Percentiles rank a stretch among this genome's conserved stretches.
phyloP scores from a whole-genome alignment of 2,113 vertebrate genomes.

The Eublepharis macularius region DNA sequence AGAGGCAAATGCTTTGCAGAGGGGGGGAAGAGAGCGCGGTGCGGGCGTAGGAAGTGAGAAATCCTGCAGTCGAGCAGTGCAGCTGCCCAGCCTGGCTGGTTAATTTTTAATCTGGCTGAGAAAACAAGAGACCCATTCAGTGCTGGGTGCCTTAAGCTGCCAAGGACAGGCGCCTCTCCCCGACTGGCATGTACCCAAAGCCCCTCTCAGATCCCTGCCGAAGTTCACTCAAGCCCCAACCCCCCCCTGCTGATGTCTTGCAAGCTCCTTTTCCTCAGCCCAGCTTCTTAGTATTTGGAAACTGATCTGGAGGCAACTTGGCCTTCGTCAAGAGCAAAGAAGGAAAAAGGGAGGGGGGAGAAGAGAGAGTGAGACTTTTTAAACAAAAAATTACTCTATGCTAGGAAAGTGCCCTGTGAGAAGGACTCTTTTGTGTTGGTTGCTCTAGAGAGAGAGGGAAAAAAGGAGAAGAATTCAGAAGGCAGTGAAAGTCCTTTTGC shows the following conservation, averaged over 20 bases:
- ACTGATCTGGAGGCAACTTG: background rate
- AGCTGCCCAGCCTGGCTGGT: background rate
- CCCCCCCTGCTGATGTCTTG: background rate
- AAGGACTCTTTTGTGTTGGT: background rate
- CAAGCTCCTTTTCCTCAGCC: background rate
- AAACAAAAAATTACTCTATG: background rate
- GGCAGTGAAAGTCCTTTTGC: background rate
- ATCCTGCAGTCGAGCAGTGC: background rate
- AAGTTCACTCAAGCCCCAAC: background rate
- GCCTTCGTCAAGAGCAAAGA: background rate
- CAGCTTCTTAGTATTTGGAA: background rate
- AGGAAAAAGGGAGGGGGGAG: background rate
- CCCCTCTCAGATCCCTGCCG: background rate
- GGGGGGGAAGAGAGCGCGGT: background rate
- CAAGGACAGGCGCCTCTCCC: background rate
- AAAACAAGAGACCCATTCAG: background rate
- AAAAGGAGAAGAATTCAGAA: background rate
- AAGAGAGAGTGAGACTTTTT: background rate
- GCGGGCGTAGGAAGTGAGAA: slow-evolving; percentile 13
- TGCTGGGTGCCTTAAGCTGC: background rate
- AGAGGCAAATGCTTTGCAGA: background rate
- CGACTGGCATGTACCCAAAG: no score
- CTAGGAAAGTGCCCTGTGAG: background rate
- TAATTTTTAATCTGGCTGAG: background rate
- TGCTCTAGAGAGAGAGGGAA: background rate